These are phyloP conservation scores for Axea sp. DNA, from an alignment of 2,888 invertebrate species.

Conservation along the genomic window DNA sequence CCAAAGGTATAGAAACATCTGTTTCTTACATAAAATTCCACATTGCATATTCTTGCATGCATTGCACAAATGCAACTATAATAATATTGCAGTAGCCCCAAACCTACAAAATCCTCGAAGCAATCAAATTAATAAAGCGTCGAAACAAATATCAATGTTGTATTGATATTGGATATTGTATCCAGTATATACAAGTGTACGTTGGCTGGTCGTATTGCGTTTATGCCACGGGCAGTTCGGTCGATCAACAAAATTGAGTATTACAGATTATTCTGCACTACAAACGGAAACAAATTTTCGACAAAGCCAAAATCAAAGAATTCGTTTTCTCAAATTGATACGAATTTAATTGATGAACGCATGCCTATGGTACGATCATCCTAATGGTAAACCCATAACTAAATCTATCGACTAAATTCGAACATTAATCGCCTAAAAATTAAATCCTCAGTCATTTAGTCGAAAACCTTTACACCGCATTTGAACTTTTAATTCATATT, in stretches of 20 bases:
- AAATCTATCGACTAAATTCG: not conserved
- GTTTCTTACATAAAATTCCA: no score
- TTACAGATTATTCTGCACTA: constrained; percentile 71
- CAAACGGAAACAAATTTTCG: constrained; percentile 51
- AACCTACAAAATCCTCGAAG: constrained; percentile 61
- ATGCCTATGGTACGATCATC: constrained; percentile 11
- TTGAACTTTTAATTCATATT: no score
- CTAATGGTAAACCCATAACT: constrained; percentile 1
- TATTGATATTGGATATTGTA: constrained; percentile 57
- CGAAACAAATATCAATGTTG: constrained; percentile 65
- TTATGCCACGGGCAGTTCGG: constrained; percentile 65
- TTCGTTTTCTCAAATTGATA: constrained; percentile 49
- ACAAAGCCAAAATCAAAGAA: constrained; percentile 57
- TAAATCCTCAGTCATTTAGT: not conserved
- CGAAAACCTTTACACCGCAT: no score
- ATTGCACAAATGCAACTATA: constrained; percentile 7
- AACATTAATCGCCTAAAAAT: not conserved
- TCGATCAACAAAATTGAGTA: constrained; percentile 75
- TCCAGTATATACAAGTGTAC: constrained; percentile 61
- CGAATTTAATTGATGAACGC: constrained; percentile 41
- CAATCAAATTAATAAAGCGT: constrained; percentile 79
- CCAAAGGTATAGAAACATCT: no score
- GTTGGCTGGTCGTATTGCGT: constrained; percentile 71
- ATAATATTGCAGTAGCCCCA: constrained; percentile 38
- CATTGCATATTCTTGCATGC: constrained; percentile 3